These are phyloP conservation scores for Drosophila kikkawai DNA, from an alignment of 1,140 invertebrate species.

Conservation along the genomic window DNA sequence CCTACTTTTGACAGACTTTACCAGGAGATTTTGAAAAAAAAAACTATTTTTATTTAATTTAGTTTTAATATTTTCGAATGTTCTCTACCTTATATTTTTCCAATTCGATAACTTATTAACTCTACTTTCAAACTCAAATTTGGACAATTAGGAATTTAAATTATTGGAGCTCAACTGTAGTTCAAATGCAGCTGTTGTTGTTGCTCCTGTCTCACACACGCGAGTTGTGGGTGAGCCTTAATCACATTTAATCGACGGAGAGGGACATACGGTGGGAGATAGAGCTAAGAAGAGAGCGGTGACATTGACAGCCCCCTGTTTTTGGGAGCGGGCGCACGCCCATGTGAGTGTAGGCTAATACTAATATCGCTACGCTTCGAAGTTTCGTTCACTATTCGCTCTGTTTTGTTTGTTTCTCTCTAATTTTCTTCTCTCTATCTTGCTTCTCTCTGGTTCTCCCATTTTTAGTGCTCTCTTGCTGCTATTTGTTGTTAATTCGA, in stretches of 20 bases:
- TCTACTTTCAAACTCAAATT: not conserved
- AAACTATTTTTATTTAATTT: too few relatives aligned
- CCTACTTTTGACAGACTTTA: too few relatives aligned
- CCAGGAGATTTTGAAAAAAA: too few relatives aligned
- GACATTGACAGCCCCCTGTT: conserved; percentile 39
- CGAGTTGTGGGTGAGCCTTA: conserved; percentile 74
- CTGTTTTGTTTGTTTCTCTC: conserved; percentile 72
- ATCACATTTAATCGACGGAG: conserved; percentile 69
- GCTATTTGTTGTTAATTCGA: conserved; percentile 64
- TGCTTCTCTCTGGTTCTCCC: conserved; percentile 7
- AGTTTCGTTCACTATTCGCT: conserved; percentile 70
- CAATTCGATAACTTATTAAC: too few relatives aligned
- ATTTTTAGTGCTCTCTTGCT: not conserved
- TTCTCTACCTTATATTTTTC: not conserved
- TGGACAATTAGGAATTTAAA: not conserved
- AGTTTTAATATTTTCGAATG: not conserved
- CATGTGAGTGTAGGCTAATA: conserved; percentile 32
- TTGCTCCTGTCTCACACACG: conserved; percentile 49
- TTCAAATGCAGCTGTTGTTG: conserved; percentile 18
- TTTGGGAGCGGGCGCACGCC: conserved; percentile 49
- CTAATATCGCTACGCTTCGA: conserved; percentile 66
- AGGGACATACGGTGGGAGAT: not conserved
- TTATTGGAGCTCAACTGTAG: conserved; percentile 14
- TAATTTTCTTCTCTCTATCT: conserved; percentile 38
- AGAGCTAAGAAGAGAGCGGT: conserved; percentile 4